phyloP scores from a whole-genome alignment of 2,797 vertebrate species.

The Odontamblyopus rebecca region DNA sequence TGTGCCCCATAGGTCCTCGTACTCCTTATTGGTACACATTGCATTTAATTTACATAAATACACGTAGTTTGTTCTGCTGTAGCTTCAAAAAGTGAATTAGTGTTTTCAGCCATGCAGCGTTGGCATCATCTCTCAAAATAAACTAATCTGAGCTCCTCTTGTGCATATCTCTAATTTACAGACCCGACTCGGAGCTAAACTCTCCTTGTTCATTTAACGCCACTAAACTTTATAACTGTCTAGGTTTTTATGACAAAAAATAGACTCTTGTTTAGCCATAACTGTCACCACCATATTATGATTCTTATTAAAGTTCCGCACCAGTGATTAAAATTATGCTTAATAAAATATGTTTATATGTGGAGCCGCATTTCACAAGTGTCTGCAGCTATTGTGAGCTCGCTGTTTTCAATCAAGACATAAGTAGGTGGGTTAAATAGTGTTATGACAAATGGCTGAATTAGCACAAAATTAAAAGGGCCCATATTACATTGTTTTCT shows the following conservation, averaged over 20 bases:
- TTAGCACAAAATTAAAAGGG: too few species aligned
- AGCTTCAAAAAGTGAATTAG: not conserved
- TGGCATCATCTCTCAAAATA: conserved; percentile 27
- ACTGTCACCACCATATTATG: not conserved
- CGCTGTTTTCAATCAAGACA: not conserved
- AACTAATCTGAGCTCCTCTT: conserved; percentile 29
- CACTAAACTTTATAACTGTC: conserved; percentile 47
- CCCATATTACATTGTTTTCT: too few species aligned
- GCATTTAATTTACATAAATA: not conserved
- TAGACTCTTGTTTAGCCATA: conserved; percentile 22
- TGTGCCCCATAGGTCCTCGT: not conserved
- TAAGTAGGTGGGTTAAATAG: not conserved
- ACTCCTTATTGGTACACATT: not conserved
- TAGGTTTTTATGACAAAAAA: conserved; percentile 32
- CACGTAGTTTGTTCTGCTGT: conserved; percentile 19
- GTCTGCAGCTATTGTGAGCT: not conserved
- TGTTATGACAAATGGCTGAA: too few species aligned
- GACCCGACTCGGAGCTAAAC: conserved; percentile 29
- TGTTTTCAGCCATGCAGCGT: conserved; percentile 11
- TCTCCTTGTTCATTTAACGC: conserved; percentile 37
- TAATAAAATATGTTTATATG: not conserved
- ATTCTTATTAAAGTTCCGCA: not conserved
- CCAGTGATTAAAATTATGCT: conserved; percentile 6
- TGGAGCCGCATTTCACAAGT: not conserved
- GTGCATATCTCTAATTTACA: conserved; percentile 46